Evolutionary conservation across 2,888 invertebrate genomes (phyloP), one percentile per base, ranked within the genome.

Genomic region (Piscicola geometra): DNA sequence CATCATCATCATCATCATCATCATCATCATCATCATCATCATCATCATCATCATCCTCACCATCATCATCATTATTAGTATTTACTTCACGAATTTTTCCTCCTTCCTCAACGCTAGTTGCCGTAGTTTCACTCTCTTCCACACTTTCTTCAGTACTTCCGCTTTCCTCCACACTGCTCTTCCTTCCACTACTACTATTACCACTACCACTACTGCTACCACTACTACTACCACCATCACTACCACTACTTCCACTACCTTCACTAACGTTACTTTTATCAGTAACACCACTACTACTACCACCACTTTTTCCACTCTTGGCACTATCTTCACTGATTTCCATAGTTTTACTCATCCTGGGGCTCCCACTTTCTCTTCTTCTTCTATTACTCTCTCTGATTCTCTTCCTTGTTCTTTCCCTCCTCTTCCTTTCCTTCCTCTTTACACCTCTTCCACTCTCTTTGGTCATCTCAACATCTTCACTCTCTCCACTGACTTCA

Each of bases 401-500:
- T n/a, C 60, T 56, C n/a, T n/a, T 56, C 60, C 60, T 56, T 21
- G 15, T 21, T 25, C 60, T 56, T n/a, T 25, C 25, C n/a, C 60
- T 56, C 60, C 60, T 56, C n/a, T n/a, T 21, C n/a, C 60, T 56
- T n/a, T 25, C 25, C 60, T 25, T 56, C n/a, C 60, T 56, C n/a
- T n/a, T 56, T 21, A 5, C 25, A 5, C 60, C n/a, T 25, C 60
- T 56, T 25, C 60, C 25, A 5, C 60, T 50, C 47, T 50, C 9
- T n/a, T 33, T 12, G 12, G 28, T 30, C 21, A 1, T 56, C 52
- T 56, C 72, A n/a, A 64, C 66, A 21, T 30, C 18, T 18, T n/a
- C 30, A 32, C 25, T 28, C 12, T 12, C 64, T 25, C 18, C 18
- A 56, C 36, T 56, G 9, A 41, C 18, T 30, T 30, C 41, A 41